phyloP scores from a whole-genome alignment of 2,888 invertebrate species.

The Cactoblastis cactorum region DNA sequence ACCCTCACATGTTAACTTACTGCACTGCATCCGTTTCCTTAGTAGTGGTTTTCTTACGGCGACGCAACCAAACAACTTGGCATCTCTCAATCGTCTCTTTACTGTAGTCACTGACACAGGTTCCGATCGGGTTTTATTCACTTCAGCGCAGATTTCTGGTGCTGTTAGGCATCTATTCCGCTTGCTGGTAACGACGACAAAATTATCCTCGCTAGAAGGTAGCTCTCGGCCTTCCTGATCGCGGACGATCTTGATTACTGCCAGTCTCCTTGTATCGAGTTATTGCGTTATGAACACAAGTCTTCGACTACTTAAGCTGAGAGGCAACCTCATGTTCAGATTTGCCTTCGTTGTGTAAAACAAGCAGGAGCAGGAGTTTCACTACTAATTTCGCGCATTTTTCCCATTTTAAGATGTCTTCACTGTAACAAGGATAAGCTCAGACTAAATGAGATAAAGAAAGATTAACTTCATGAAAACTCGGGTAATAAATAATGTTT shows the following conservation, averaged over 20 bases:
- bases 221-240: neutral
- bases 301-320: slow-evolving; percentile 20
- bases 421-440: too few species aligned
- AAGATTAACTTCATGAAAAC: too few species aligned
- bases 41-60: neutral
- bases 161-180: neutral
- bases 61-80: neutral
- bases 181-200: neutral
- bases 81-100: too few species aligned
- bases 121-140: neutral
- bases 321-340: too few species aligned
- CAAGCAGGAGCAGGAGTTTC: too few species aligned
- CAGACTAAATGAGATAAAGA: too few species aligned
- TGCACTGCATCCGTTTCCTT: neutral
- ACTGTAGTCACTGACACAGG: neutral
- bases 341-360: too few species aligned
- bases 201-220: neutral
- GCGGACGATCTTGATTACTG: neutral
- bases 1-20: too few species aligned
- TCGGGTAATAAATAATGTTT: too few species aligned
- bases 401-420: too few species aligned
- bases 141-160: neutral
- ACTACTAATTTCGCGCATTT: too few species aligned
- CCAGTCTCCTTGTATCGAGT: neutral
- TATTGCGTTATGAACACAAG: neutral